Conservation (phyloP, 1,140 invertebrate genomes). For the Euwallacea similis region DNA sequence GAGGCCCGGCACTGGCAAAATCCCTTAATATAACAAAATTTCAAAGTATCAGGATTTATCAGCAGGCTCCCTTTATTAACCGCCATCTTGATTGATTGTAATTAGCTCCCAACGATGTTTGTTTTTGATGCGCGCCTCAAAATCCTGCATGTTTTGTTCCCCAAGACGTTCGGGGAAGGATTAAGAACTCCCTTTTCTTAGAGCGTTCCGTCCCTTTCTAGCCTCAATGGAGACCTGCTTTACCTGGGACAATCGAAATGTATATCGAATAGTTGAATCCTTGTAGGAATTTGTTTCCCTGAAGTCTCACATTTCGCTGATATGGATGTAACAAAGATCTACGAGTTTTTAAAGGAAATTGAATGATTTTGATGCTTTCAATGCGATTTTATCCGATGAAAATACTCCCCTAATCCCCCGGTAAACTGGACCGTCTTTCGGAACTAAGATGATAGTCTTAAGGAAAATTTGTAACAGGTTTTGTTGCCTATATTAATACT, state of each 20-base stretch:
- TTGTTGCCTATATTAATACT: constrained; percentile 42
- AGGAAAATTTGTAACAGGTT: constrained; percentile 38
- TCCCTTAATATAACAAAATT: constrained; percentile 36
- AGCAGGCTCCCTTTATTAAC: constrained; percentile 39
- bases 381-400: too few relatives aligned
- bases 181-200: constrained; percentile 29
- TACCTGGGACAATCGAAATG: neutral
- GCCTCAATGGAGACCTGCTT: neutral
- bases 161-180: constrained; percentile 33
- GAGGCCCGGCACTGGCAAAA: constrained; percentile 23
- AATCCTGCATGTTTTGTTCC: constrained; percentile 40
- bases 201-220: constrained; percentile 19
- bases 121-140: constrained; percentile 40
- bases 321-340: too few relatives aligned
- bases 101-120: constrained; percentile 39
- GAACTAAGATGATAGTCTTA: constrained; percentile 25
- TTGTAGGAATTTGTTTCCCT: too few relatives aligned
- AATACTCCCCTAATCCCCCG: too few relatives aligned
- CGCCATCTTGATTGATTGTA: constrained; percentile 41
- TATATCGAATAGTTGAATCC: too few relatives aligned
- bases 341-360: too few relatives aligned
- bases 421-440: constrained; percentile 7
- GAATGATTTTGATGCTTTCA: too few relatives aligned
- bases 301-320: too few relatives aligned
- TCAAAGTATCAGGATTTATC: constrained; percentile 41